These are phyloP conservation scores for Drosophila tsacasi DNA, from an alignment of 1,140 invertebrate genomes.

Conservation along the genomic window DNA sequence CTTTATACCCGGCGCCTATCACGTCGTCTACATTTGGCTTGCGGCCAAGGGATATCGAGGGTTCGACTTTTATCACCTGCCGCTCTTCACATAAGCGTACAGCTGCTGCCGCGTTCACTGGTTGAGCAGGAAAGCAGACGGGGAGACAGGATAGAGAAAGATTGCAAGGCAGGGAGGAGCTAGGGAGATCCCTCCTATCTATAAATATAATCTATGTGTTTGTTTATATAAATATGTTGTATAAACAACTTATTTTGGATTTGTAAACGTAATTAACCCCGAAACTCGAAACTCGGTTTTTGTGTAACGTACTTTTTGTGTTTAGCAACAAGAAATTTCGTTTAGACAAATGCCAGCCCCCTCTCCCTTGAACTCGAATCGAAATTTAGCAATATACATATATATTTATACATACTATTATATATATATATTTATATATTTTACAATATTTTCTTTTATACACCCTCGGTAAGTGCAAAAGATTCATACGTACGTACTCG, in stretches of 20 bases:
- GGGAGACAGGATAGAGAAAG: background rate
- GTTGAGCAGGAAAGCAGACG: constrained; percentile 32
- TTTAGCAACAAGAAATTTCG: constrained; percentile 50
- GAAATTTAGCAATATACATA: constrained; percentile 63
- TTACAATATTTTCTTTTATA: constrained; percentile 67
- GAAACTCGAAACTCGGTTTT: constrained; percentile 28
- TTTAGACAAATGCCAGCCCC: constrained; percentile 44
- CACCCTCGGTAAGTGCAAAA: constrained; percentile 57
- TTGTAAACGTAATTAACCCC: constrained; percentile 52
- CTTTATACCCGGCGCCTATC: constrained; percentile 92
- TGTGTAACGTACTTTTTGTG: constrained; percentile 66
- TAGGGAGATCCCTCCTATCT: constrained; percentile 16
- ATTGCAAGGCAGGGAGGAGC: background rate
- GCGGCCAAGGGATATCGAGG: constrained; percentile 92
- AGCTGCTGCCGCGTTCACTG: constrained; percentile 12
- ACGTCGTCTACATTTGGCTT: constrained; percentile 93
- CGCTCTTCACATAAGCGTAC: constrained; percentile 90
- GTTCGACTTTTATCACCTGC: constrained; percentile 93
- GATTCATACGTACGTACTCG: constrained; percentile 53
- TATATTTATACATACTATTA: constrained; percentile 52
- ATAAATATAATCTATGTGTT: constrained; percentile 48
- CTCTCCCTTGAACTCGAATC: constrained; percentile 45
- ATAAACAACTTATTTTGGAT: constrained; percentile 62
- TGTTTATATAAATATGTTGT: constrained; percentile 52
- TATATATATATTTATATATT: constrained; percentile 65